phyloP scores from a whole-genome alignment of 1,140 invertebrate species.

The Scaptomyza montana region DNA sequence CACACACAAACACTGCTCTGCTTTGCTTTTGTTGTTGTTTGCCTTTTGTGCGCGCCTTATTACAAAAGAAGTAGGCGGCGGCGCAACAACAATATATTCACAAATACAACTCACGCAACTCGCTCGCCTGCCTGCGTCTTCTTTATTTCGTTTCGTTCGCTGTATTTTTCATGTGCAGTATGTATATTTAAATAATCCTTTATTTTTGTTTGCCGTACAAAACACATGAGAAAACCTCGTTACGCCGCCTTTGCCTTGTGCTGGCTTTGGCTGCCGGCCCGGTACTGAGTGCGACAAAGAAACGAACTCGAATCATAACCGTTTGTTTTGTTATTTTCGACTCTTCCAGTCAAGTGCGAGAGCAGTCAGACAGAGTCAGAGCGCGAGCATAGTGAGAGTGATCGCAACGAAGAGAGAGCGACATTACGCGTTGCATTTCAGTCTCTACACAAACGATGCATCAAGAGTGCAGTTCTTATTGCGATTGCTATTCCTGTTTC shows the following conservation, averaged over 20 bases:
- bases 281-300: constrained; percentile 20
- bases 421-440: not conserved
- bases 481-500: not conserved
- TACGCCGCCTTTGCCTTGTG: constrained; percentile 35
- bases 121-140: constrained; percentile 17
- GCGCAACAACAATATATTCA: constrained; percentile 31
- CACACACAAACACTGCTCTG: constrained; percentile 11
- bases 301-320: constrained; percentile 17
- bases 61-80: constrained; percentile 53
- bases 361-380: not conserved
- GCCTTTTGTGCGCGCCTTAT: constrained; percentile 54
- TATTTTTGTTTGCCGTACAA: constrained; percentile 13
- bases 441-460: not conserved
- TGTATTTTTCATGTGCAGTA: constrained; percentile 13
- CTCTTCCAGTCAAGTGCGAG: constrained; percentile 1
- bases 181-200: constrained; percentile 37
- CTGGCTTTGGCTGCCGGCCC: constrained; percentile 31
- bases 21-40: constrained; percentile 32
- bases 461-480: not conserved
- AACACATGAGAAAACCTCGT: constrained; percentile 34
- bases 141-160: constrained; percentile 33
- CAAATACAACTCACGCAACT: constrained; percentile 37
- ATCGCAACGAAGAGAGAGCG: not conserved
- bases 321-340: constrained; percentile 8
- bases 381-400: not conserved